phyloP scores from a whole-genome alignment of 2,797 vertebrate species.

The Tolypeutes matacus region DNA sequence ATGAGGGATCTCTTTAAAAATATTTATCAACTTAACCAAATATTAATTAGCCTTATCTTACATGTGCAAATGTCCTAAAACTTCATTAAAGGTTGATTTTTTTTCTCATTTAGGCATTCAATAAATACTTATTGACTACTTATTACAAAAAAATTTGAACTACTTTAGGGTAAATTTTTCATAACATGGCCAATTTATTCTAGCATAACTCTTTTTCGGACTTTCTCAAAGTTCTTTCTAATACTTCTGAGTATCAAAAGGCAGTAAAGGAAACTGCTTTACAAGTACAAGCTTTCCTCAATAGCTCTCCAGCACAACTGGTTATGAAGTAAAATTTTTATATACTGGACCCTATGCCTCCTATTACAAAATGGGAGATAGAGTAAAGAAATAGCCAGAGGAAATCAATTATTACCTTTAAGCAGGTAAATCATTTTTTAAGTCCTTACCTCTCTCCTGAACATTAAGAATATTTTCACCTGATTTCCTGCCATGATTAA shows the following conservation, averaged over 20 bases:
- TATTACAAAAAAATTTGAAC: constrained; percentile 39
- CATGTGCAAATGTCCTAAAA: constrained; percentile 48
- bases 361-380: constrained; percentile 47
- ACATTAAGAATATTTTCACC: constrained; percentile 16
- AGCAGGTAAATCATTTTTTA: constrained; percentile 16
- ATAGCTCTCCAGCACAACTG: constrained; percentile 46
- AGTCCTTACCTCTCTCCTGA: constrained; percentile 12
- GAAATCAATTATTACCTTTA: constrained; percentile 25
- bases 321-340: constrained; percentile 42
- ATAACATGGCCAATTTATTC: constrained; percentile 52
- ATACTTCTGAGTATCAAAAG: constrained; percentile 24
- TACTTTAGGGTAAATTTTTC: constrained; percentile 51
- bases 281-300: not conserved
- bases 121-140: constrained; percentile 46
- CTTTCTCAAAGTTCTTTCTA: constrained; percentile 42
- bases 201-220: constrained; percentile 8
- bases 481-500: constrained; percentile 25
- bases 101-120: constrained; percentile 7
- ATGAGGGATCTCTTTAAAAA: constrained; percentile 39
- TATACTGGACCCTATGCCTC: not conserved
- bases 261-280: constrained; percentile 2
- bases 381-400: not conserved
- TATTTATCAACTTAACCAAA: constrained; percentile 42
- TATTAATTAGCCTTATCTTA: constrained; percentile 37
- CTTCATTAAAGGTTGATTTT: constrained; percentile 3